Evolutionary conservation across 2,888 invertebrate species (phyloP).

Genomic region (Coremacera marginata): DNA sequence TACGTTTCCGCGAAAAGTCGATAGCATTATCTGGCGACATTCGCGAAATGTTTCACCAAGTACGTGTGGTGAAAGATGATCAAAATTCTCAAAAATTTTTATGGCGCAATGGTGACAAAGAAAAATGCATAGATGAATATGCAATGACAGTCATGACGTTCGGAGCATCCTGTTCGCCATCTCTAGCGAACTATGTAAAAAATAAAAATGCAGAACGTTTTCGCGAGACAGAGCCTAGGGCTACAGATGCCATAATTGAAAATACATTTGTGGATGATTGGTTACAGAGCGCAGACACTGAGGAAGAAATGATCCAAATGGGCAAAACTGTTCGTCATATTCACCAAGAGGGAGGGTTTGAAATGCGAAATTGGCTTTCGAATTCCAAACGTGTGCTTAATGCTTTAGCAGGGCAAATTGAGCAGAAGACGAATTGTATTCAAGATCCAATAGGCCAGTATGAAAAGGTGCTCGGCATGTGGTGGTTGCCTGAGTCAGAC

Average conservation of each 20-base stretch:
- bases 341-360: slow-evolving; percentile 41
- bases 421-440: background rate
- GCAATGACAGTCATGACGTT: slow-evolving; percentile 44
- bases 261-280: slow-evolving; percentile 45
- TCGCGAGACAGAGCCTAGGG: slow-evolving; percentile 9
- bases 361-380: slow-evolving; percentile 41
- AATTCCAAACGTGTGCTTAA: slow-evolving; percentile 32
- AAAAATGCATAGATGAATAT: slow-evolving; percentile 37
- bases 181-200: too few relatives aligned
- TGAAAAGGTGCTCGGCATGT: slow-evolving; percentile 50
- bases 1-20: slow-evolving; percentile 59
- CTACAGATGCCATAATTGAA: slow-evolving; percentile 28
- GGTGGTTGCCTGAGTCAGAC: slow-evolving; percentile 47
- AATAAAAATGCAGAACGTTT: too few relatives aligned
- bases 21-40: slow-evolving; percentile 56
- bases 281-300: slow-evolving; percentile 38
- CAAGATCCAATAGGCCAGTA: slow-evolving; percentile 2
- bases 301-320: slow-evolving; percentile 36
- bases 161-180: slow-evolving; percentile 38
- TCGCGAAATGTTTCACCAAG: slow-evolving; percentile 32
- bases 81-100: slow-evolving; percentile 40
- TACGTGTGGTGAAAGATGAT: slow-evolving; percentile 34
- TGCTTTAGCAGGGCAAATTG: background rate
- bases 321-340: slow-evolving; percentile 33
- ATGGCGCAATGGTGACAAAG: slow-evolving; percentile 41